Conservation (phyloP, 2,797 vertebrate species). For the Propithecus perrieri region DNA sequence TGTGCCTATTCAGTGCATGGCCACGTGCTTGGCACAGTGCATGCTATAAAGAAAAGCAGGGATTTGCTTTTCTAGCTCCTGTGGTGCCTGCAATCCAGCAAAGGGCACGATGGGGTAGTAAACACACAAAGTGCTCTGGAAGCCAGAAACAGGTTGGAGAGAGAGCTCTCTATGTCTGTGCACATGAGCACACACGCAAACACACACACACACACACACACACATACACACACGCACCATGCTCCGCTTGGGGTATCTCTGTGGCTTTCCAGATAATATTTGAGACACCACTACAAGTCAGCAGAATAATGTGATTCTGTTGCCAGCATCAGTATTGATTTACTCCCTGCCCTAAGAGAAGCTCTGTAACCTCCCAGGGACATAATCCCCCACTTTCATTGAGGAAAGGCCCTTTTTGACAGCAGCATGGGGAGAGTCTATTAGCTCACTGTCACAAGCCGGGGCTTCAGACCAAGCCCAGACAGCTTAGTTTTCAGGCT, state of each 20-base stretch:
- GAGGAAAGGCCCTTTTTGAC: constrained; percentile 52
- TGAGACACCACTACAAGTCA: constrained; percentile 24
- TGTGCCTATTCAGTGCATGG: rapidly evolving
- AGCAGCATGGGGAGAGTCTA: constrained; percentile 35
- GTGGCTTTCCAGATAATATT: constrained; percentile 21
- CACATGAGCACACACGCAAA: too few species aligned
- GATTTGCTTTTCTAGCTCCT: neutral
- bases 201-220: too few species aligned
- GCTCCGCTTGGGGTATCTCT: neutral
- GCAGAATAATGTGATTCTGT: constrained; percentile 64
- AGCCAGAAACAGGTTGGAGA: neutral
- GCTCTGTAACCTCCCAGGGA: constrained; percentile 60
- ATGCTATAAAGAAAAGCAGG: neutral
- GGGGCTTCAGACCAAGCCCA: neutral
- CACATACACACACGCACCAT: neutral
- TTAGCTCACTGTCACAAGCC: constrained; percentile 60
- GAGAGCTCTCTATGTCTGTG: neutral
- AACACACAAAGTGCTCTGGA: neutral
- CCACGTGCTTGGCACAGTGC: neutral
- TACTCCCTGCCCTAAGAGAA: constrained; percentile 40
- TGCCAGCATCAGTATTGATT: constrained; percentile 66
- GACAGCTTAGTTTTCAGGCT: constrained; percentile 61
- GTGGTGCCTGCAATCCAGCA: neutral
- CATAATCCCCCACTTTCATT: constrained; percentile 66
- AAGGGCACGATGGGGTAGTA: neutral